Evolutionary conservation across 2,888 invertebrate species (phyloP).

Genomic region (Drosophila meridionalis): DNA sequence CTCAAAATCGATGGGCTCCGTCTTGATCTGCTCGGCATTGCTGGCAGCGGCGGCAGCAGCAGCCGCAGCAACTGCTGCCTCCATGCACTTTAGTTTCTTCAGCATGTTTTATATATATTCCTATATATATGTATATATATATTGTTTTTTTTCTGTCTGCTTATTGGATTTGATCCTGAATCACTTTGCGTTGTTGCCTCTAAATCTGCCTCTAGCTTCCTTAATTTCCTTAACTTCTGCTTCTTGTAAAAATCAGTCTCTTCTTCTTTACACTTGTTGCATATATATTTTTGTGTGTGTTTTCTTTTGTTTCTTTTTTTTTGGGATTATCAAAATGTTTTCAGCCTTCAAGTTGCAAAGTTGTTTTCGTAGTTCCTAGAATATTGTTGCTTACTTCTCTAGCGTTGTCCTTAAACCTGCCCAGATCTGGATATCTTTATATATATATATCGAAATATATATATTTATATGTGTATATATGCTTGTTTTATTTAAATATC

Average conservation of each 20-base stretch:
- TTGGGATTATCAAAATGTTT: constrained; percentile 69
- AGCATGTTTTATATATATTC: constrained; percentile 64
- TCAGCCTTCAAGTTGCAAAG: constrained; percentile 82
- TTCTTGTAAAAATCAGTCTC: constrained; percentile 80
- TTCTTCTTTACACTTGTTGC: constrained; percentile 76
- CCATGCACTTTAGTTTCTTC: constrained; percentile 84
- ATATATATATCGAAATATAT: not conserved
- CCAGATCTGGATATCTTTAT: constrained; percentile 41
- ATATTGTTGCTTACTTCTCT: constrained; percentile 59
- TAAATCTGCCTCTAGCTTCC: constrained; percentile 21
- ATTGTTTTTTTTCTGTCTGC: not conserved
- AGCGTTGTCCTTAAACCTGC: constrained; percentile 82
- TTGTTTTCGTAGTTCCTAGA: constrained; percentile 57
- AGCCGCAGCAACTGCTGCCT: constrained; percentile 60
- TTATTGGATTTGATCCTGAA: constrained; percentile 72
- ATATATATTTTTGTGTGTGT: constrained; percentile 30
- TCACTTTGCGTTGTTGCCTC: constrained; percentile 63
- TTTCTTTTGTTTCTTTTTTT: no score
- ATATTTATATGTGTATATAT: not conserved
- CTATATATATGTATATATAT: constrained; percentile 29
- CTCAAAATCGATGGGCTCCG: constrained; percentile 84
- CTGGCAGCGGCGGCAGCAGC: constrained; percentile 34
- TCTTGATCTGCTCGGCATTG: constrained; percentile 78
- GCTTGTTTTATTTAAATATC: constrained; percentile 23
- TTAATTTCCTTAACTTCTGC: constrained; percentile 11